These are phyloP conservation scores for Plectus sambesii DNA, from an alignment of 1,140 invertebrate genomes.

Conservation along the genomic window DNA sequence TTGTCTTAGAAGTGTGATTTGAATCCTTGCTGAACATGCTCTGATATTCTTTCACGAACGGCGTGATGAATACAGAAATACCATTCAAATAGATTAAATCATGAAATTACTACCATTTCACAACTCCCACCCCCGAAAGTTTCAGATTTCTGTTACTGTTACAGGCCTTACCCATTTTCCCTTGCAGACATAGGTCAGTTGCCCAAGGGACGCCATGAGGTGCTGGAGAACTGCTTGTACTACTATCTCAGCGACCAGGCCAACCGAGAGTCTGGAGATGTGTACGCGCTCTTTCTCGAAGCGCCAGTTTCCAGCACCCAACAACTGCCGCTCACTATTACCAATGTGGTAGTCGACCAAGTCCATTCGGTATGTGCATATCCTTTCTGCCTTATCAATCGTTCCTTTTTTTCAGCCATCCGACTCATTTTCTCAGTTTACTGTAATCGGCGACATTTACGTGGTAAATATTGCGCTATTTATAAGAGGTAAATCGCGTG, in stretches of 20 bases:
- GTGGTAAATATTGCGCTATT: constrained; percentile 21
- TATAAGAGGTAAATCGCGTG: not conserved
- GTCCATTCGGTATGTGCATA: constrained; percentile 31
- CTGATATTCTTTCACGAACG: constrained; percentile 6
- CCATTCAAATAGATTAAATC: no score
- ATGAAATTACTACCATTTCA: no score
- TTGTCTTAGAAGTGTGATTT: not conserved
- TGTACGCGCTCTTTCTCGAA: constrained; percentile 16
- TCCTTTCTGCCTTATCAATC: constrained; percentile 8
- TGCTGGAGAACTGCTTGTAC: constrained; percentile 34
- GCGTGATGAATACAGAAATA: constrained; percentile 20
- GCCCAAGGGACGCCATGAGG: constrained; percentile 15
- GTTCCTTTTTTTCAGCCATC: constrained; percentile 28
- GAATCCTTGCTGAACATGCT: not conserved
- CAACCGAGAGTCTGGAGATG: constrained; percentile 9
- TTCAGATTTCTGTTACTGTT: no score
- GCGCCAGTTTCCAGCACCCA: no score
- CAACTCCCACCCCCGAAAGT: no score
- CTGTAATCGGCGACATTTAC: constrained; percentile 35
- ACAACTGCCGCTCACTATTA: constrained; percentile 28
- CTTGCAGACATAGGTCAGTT: no score
- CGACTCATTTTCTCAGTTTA: constrained; percentile 35
- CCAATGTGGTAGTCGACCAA: constrained; percentile 28
- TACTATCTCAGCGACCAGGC: constrained; percentile 30
- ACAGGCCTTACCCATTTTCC: no score